A percentile compares a stretch with the other conserved stretches of the same genome.
These are phyloP conservation scores for Argyra leucocephala DNA, from an alignment of 2,888 invertebrate genomes.

Conservation along the genomic window DNA sequence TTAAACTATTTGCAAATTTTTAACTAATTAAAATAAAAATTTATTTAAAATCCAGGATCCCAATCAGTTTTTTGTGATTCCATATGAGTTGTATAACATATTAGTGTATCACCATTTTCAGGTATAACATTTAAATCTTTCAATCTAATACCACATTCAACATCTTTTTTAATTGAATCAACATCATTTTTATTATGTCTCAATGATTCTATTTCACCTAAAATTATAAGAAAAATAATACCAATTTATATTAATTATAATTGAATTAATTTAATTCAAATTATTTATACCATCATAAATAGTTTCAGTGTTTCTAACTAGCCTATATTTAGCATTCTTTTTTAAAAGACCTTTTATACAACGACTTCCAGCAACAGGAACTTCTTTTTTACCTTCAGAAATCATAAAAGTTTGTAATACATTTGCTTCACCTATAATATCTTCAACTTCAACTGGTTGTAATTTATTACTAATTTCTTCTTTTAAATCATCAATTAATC, in stretches of 20 bases:
- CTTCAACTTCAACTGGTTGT: constrained; percentile 64
- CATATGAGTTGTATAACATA: constrained; percentile 63
- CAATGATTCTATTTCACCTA: constrained; percentile 69
- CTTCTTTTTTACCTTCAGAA: constrained; percentile 65
- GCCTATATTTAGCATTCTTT: constrained; percentile 54
- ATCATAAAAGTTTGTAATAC: constrained; percentile 76
- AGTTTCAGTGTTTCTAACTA: constrained; percentile 57
- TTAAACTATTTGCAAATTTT: not conserved
- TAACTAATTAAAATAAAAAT: not conserved
- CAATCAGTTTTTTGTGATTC: constrained; percentile 61
- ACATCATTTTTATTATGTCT: constrained; percentile 84
- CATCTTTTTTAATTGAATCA: constrained; percentile 66
- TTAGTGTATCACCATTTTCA: constrained; percentile 63
- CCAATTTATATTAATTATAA: too few species aligned
- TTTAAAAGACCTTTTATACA: constrained; percentile 69
- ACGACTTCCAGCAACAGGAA: constrained; percentile 81
- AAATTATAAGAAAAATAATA: too few species aligned
- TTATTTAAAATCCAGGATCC: constrained; percentile 72
- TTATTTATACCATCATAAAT: constrained; percentile 57
- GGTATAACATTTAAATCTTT: constrained; percentile 54
- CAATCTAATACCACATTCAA: constrained; percentile 82
- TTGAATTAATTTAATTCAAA: constrained; percentile 7
- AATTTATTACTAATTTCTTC: constrained; percentile 63
- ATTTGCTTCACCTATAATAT: constrained; percentile 72
- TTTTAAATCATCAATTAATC: constrained; percentile 80